phyloP scores from a whole-genome alignment of 1,140 invertebrate species.

The Drosophila ercepeae region DNA sequence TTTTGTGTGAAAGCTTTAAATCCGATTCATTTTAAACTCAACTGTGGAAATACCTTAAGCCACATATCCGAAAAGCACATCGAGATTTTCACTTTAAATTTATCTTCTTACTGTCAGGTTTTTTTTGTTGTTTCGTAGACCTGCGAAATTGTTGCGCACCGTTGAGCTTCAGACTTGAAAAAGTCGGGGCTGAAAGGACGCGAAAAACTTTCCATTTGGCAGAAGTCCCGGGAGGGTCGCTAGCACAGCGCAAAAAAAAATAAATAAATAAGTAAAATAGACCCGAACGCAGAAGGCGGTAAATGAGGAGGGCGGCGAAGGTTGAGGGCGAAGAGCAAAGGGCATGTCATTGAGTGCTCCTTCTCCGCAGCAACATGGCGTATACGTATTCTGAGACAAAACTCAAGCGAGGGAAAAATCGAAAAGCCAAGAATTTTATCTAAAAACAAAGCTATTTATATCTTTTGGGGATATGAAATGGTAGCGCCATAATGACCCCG shows the following conservation, averaged over 20 bases:
- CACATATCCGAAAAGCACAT: constrained; percentile 6
- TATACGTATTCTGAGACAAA: constrained; percentile 55
- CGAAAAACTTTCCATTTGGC: constrained; percentile 73
- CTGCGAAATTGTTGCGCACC: constrained; percentile 70
- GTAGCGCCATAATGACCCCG: constrained; percentile 65
- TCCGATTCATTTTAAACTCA: constrained; percentile 13
- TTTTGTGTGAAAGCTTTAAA: constrained; percentile 1
- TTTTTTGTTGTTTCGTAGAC: constrained; percentile 24
- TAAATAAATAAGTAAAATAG: constrained; percentile 27
- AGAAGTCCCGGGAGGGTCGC: constrained; percentile 34
- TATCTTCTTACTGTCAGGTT: constrained; percentile 53
- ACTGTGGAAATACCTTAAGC: constrained; percentile 14
- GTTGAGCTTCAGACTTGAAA: constrained; percentile 56
- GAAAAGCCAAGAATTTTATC: constrained; percentile 44
- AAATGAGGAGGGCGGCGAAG: constrained; percentile 23
- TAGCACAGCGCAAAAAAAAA: constrained; percentile 1
- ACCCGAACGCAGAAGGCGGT: constrained; percentile 32
- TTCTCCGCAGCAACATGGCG: constrained; percentile 40
- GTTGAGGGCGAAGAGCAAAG: constrained; percentile 17
- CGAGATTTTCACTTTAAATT: constrained; percentile 36
- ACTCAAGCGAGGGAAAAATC: constrained; percentile 17
- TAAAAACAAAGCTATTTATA: constrained; percentile 65
- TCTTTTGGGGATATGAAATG: constrained; percentile 20
- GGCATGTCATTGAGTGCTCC: constrained; percentile 23
- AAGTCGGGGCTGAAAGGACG: constrained; percentile 35